Evolutionary conservation across 2,888 invertebrate genomes (phyloP).

Genomic region (Drosophila anomalipes): DNA sequence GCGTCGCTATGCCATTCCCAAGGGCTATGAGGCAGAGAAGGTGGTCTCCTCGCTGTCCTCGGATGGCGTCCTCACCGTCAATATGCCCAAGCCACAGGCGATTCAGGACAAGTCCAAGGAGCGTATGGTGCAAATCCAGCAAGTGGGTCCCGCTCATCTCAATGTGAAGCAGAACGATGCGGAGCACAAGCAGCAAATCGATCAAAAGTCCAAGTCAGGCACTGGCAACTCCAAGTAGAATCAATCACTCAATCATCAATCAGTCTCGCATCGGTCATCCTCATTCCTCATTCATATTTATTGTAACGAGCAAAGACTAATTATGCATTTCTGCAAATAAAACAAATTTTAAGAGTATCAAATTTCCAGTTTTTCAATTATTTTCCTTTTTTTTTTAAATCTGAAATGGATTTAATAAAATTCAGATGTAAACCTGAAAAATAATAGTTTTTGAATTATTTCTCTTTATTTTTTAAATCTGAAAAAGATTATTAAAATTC

Average conservation of each 20-base stretch:
- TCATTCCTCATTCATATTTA: constrained; percentile 12
- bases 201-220: constrained; percentile 5
- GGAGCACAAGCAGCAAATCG: constrained; percentile 16
- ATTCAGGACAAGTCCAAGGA: constrained; percentile 79
- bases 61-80: constrained; percentile 91
- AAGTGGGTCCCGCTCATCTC: constrained; percentile 87
- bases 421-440: not conserved
- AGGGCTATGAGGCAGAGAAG: constrained; percentile 90
- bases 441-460: not conserved
- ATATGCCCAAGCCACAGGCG: constrained; percentile 88
- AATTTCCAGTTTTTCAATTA: not conserved
- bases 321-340: constrained; percentile 3
- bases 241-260: not conserved
- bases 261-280: not conserved
- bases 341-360: not conserved
- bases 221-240: constrained; percentile 31
- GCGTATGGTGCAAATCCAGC: constrained; percentile 87
- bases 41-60: constrained; percentile 91
- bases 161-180: constrained; percentile 71
- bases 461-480: not conserved
- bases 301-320: constrained; percentile 20
- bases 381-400: not conserved
- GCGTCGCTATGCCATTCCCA: constrained; percentile 90
- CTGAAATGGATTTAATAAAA: not conserved
- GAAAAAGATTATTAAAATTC: not conserved